Evolutionary conservation across 2,797 vertebrate genomes (phyloP), one percentile per base, ranked within the genome.

Genomic region (Poliocrania exsul): DNA sequence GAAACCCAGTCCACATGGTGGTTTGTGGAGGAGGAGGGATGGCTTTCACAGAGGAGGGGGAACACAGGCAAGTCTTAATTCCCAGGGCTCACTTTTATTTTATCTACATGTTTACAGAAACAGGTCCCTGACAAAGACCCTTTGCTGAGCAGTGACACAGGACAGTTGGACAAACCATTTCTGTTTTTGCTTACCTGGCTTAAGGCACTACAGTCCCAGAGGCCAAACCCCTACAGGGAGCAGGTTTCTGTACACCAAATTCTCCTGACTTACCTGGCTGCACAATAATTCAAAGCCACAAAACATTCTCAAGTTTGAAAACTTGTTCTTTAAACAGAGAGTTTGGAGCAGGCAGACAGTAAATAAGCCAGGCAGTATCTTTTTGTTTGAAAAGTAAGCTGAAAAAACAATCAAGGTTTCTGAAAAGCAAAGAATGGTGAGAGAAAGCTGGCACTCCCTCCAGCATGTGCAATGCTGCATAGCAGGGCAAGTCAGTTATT

Each of bases 401-500:
- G 51, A 79, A 91, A 92, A 88, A 62, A 66, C 5, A 12, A 60
- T 10, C 44, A 17, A 10, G 12, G 23, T 37, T 82, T 44, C 37
- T 44, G 23, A 49, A 71, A 86, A 37, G 38, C 42, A 70, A 70
- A 31, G 64, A 31, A 11, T 11, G 23, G 51, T 19, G 72, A 82
- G 44, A 13, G 85, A 66, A 65, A 88, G 61, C 57, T 57, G 77
- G 50, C 74, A 18, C 51, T 56, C 31, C 74, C 20, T n/a, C 6
- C 33, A 57, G 57, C 35, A 21, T 1, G 19, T 4, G 54, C 56
- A 70, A 44, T 7, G 60, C 28, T 44, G 64, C 47, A 33, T 0
- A 67, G 79, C 60, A 85, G 53, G 49, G 31, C 60, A 66, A 31
- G 82, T 77, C 44, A 78, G 65, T 78, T 64, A 93, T 88, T 88